phyloP scores from a whole-genome alignment of 2,113 vertebrate genomes.

The Erinaceus europaeus region DNA sequence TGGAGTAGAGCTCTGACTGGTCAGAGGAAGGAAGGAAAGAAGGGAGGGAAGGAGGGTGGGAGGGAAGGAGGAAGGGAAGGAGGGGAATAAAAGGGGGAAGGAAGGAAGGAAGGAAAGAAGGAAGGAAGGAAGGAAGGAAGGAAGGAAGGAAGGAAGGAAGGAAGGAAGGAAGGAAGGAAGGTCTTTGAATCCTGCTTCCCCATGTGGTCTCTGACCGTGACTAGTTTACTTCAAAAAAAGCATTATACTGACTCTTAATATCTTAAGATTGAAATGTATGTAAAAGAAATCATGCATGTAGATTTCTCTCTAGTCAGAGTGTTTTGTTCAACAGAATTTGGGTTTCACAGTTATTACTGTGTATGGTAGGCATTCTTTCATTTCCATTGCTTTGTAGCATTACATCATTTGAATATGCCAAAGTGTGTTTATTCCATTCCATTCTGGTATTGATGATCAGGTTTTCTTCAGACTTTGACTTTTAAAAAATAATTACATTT shows the following conservation, averaged over 20 bases:
- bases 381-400: not conserved
- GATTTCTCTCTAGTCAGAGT: not conserved
- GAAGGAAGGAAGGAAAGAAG: no score
- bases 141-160: no score
- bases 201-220: no score
- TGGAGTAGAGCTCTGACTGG: no score
- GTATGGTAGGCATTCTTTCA: not conserved
- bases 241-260: not conserved
- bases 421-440: not conserved
- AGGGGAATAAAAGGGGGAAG: no score
- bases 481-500: not conserved
- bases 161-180: no score
- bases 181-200: accelerated
- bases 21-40: no score
- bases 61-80: no score
- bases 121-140: no score
- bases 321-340: not conserved
- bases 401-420: not conserved
- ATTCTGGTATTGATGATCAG: not conserved
- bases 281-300: not conserved
- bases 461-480: not conserved
- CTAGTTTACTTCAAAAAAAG: not conserved
- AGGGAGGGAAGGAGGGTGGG: no score
- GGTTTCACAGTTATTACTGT: not conserved
- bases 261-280: not conserved